These are phyloP conservation scores for Alectura lathami DNA, from an alignment of 2,113 vertebrate genomes.

Conservation along the genomic window DNA sequence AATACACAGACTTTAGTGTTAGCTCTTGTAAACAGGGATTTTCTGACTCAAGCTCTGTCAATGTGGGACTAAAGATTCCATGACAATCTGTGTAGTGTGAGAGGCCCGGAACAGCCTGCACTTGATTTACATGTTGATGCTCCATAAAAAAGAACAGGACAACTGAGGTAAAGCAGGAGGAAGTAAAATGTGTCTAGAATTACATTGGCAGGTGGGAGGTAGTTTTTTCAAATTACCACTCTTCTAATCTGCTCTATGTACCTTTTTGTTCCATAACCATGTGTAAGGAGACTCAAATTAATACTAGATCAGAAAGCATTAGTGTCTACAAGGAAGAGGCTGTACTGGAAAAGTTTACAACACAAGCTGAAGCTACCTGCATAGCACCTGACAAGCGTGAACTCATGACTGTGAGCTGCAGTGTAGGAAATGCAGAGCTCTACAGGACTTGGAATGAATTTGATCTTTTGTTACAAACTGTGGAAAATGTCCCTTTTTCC, in stretches of 20 bases:
- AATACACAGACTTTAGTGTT: conserved; percentile 24
- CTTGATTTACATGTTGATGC: background rate
- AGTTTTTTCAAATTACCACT: background rate
- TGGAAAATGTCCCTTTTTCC: background rate
- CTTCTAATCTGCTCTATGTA: background rate
- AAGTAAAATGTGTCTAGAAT: background rate
- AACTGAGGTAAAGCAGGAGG: background rate
- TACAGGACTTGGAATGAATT: background rate
- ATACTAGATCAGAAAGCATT: background rate
- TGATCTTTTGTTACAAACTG: background rate
- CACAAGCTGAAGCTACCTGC: background rate
- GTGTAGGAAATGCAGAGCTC: background rate
- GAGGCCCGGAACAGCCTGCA: background rate
- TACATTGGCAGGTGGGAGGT: background rate
- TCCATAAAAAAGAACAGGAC: background rate
- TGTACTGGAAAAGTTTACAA: background rate
- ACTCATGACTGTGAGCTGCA: background rate
- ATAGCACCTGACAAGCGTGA: too few relatives aligned
- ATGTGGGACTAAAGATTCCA: background rate
- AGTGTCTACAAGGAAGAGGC: background rate
- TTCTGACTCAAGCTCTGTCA: background rate
- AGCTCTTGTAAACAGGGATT: background rate
- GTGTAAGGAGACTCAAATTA: background rate
- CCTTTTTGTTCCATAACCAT: background rate
- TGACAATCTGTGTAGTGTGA: background rate